Evolutionary conservation across 2,113 vertebrate species (phyloP).

Genomic region (Bombycilla garrulus): DNA sequence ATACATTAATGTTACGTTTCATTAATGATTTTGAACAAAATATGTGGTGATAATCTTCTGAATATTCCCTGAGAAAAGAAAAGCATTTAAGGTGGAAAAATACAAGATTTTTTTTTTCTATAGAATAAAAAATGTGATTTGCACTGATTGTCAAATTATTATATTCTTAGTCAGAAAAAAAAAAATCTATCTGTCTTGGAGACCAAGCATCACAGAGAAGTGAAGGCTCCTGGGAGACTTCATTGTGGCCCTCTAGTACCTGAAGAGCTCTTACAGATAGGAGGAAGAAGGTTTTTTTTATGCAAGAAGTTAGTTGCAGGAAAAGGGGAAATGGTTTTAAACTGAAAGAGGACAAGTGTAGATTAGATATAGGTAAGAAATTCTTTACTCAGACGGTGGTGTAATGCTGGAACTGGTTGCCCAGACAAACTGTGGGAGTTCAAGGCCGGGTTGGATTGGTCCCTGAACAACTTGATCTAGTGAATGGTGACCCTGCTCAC

Average conservation of each 20-base stretch:
- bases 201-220: neutral
- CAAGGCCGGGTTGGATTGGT: neutral
- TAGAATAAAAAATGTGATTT: neutral
- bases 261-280: neutral
- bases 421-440: neutral
- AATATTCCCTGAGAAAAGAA: neutral
- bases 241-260: neutral
- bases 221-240: neutral
- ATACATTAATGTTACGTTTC: neutral
- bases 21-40: neutral
- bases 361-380: neutral
- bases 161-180: neutral
- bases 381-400: neutral
- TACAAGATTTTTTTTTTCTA: neutral
- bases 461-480: neutral
- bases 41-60: neutral
- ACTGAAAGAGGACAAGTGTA: neutral
- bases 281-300: neutral
- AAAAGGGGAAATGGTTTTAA: neutral
- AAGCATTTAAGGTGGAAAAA: neutral
- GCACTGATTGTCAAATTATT: neutral
- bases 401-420: neutral
- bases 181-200: neutral
- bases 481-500: neutral
- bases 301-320: neutral